Evolutionary conservation across 2,113 vertebrate genomes (phyloP).

Genomic region (Mustelus asterias): DNA sequence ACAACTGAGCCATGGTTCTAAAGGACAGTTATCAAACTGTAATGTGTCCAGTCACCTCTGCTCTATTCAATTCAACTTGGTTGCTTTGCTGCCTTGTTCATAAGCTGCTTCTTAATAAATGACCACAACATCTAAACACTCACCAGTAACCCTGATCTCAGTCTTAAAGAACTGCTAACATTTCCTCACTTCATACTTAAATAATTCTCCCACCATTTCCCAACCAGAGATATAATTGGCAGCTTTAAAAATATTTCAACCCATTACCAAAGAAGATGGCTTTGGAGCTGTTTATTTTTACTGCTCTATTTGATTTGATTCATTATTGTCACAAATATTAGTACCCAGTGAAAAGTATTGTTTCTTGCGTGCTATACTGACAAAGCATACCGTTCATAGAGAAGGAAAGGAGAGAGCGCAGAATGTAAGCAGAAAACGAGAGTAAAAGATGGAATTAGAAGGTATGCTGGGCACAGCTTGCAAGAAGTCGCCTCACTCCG

Average conservation of each 20-base stretch:
- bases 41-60: background rate
- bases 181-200: background rate
- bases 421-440: no score
- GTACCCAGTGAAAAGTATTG: no score
- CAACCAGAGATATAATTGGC: background rate
- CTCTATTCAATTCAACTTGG: background rate
- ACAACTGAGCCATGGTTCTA: background rate
- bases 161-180: background rate
- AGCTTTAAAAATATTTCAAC: background rate
- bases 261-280: background rate
- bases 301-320: background rate
- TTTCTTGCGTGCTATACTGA: no score
- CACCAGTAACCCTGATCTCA: background rate
- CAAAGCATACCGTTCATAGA: no score
- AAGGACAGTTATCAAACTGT: background rate
- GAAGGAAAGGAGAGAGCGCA: no score
- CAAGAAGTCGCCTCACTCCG: no score
- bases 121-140: background rate
- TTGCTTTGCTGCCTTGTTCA: background rate
- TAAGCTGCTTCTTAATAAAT: background rate
- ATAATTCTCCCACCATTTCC: background rate
- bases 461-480: no score
- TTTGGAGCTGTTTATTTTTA: background rate
- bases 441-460: no score
- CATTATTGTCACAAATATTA: no score